A percentile compares a stretch with the other conserved stretches of the same genome.
These are phyloP conservation scores for Cydia pomonella DNA, from an alignment of 1,140 invertebrate genomes.

Conservation along the genomic window DNA sequence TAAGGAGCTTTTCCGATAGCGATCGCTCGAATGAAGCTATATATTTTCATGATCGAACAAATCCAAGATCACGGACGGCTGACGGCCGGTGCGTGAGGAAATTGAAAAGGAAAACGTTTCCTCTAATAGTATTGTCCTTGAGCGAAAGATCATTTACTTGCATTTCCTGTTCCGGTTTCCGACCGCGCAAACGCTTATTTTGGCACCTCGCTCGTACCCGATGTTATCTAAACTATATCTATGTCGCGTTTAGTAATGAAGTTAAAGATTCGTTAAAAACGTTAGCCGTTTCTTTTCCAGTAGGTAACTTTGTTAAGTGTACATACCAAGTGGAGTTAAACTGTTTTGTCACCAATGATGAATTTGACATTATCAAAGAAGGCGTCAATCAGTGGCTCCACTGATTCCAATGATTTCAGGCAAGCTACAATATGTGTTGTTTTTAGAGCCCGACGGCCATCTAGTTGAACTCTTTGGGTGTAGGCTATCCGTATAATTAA, in stretches of 20 bases:
- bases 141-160: slow-evolving; percentile 56
- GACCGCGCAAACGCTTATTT: slow-evolving; percentile 21
- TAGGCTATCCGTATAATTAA: too few species aligned
- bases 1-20: slow-evolving; percentile 77
- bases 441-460: too few species aligned
- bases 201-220: slow-evolving; percentile 5
- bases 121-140: slow-evolving; percentile 66
- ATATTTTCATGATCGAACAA: slow-evolving; percentile 79
- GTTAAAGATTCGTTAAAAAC: neutral
- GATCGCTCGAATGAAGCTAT: slow-evolving; percentile 78
- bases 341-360: neutral
- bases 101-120: slow-evolving; percentile 73
- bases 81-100: slow-evolving; percentile 73
- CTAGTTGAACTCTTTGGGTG: too few species aligned
- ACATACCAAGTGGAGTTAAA: neutral
- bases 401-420: too few species aligned
- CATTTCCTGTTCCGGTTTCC: slow-evolving; percentile 44
- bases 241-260: neutral
- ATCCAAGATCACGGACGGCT: slow-evolving; percentile 72
- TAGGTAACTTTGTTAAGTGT: neutral
- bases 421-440: too few species aligned
- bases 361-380: too few species aligned
- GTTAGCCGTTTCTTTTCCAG: neutral
- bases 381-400: too few species aligned
- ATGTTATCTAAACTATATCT: neutral